Evolutionary conservation across 2,113 vertebrate genomes (phyloP).

Genomic region (Aegithalos caudatus): DNA sequence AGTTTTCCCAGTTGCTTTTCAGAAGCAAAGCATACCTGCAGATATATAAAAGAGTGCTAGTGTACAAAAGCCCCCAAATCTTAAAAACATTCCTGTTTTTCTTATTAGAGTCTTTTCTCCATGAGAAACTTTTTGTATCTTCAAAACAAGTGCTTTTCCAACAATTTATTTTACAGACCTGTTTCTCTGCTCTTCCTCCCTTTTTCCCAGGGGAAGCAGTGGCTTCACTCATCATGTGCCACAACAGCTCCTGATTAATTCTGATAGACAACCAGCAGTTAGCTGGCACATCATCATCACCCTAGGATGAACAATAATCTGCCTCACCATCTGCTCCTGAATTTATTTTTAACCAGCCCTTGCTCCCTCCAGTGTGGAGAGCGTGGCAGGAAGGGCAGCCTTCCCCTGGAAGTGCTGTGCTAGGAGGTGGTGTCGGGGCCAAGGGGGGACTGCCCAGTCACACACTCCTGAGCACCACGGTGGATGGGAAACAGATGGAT

Average conservation of each 20-base stretch:
- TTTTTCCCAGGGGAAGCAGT: not conserved
- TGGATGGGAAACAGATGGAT: not conserved
- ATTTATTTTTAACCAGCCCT: slow-evolving; percentile 66
- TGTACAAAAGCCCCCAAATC: not conserved
- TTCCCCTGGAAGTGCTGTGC: not conserved
- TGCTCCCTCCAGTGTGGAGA: not conserved
- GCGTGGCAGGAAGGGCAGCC: not conserved
- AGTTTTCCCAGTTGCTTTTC: not conserved
- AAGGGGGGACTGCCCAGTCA: fast-evolving
- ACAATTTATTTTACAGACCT: not conserved
- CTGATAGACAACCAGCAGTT: slow-evolving; percentile 61
- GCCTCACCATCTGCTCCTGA: slow-evolving; percentile 68
- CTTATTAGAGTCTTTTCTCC: not conserved
- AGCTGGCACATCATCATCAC: slow-evolving; percentile 51
- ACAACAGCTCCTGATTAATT: slow-evolving; percentile 56
- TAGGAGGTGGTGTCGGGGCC: not conserved
- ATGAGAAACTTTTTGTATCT: not conserved
- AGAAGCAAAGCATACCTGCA: not conserved
- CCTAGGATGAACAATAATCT: slow-evolving; percentile 53
- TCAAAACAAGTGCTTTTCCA: not conserved
- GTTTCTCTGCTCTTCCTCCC: not conserved
- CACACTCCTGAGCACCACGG: not conserved
- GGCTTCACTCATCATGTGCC: slow-evolving; percentile 10
- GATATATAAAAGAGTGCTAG: not conserved
- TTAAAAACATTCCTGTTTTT: not conserved